These are phyloP conservation scores for Phodopus roborovskii DNA, from an alignment of 2,113 vertebrate species.

Conservation along the genomic window DNA sequence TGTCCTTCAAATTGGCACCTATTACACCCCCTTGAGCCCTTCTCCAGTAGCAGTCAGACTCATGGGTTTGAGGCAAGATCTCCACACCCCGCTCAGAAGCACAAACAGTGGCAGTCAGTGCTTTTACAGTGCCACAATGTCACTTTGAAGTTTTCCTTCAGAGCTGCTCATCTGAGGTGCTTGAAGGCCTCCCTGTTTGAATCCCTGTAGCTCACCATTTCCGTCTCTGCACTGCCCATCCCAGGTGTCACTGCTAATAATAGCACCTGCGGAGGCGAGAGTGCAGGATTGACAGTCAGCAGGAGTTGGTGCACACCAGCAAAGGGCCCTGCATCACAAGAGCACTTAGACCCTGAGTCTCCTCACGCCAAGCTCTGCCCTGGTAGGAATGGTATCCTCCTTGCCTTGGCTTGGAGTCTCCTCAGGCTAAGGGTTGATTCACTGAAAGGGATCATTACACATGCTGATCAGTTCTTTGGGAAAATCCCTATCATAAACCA, in stretches of 20 bases:
- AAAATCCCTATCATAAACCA: not conserved
- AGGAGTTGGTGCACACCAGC: rapidly evolving
- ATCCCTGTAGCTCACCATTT: not conserved
- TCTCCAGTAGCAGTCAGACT: too few relatives aligned
- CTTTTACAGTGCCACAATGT: too few relatives aligned
- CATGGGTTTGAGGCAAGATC: too few relatives aligned
- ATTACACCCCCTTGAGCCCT: too few relatives aligned
- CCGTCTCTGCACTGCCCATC: not conserved
- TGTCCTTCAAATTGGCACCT: too few relatives aligned
- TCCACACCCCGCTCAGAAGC: too few relatives aligned
- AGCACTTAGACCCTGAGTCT: not conserved
- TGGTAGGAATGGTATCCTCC: not conserved
- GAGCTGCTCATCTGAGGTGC: too few relatives aligned
- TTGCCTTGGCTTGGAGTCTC: not conserved
- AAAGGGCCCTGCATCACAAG: rapidly evolving
- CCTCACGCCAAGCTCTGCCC: rapidly evolving
- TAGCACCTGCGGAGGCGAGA: rapidly evolving
- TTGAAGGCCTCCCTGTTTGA: rapidly evolving
- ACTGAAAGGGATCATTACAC: not conserved
- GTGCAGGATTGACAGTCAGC: rapidly evolving
- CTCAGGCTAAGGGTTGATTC: not conserved
- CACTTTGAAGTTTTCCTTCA: too few relatives aligned
- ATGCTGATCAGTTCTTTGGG: rapidly evolving
- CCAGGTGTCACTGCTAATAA: rapidly evolving
- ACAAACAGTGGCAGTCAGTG: too few relatives aligned